Evolutionary conservation across 2,888 invertebrate species (phyloP).

Genomic region (Leptinotarsa haldemani): DNA sequence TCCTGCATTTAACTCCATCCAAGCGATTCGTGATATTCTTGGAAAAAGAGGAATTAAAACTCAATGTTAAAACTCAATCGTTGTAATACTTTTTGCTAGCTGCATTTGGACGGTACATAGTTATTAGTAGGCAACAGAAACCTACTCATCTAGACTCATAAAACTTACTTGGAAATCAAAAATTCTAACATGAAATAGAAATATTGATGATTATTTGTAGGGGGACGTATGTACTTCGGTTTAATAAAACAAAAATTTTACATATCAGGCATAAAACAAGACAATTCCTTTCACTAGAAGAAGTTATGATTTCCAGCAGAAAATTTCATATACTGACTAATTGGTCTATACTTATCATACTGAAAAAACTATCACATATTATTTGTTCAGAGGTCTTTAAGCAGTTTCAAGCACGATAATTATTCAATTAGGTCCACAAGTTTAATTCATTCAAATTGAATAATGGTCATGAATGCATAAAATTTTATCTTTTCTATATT

Average conservation of each 20-base stretch:
- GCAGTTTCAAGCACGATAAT: not conserved
- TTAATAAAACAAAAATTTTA: not conserved
- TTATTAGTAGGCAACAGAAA: constrained; percentile 44
- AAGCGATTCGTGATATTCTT: not conserved
- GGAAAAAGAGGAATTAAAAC: not conserved
- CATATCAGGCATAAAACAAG: not conserved
- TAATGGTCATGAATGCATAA: too few species aligned
- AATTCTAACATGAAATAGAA: too few species aligned
- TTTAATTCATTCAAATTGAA: not conserved
- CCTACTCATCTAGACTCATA: not conserved
- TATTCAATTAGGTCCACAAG: constrained; percentile 4
- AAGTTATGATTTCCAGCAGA: not conserved
- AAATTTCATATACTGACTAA: not conserved
- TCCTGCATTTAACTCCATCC: not conserved
- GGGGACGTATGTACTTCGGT: too few species aligned
- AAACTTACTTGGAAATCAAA: not conserved
- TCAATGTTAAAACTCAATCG: constrained; percentile 29
- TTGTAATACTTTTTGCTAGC: constrained; percentile 46
- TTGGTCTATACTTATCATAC: not conserved
- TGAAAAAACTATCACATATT: constrained; percentile 1
- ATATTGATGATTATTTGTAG: too few species aligned
- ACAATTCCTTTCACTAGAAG: too few species aligned
- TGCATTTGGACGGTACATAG: constrained; percentile 56
- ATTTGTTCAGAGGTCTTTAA: not conserved
- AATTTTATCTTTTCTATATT: not conserved